Evolutionary conservation across 2,888 invertebrate species (phyloP).

Genomic region (Tanypteryx hageni): DNA sequence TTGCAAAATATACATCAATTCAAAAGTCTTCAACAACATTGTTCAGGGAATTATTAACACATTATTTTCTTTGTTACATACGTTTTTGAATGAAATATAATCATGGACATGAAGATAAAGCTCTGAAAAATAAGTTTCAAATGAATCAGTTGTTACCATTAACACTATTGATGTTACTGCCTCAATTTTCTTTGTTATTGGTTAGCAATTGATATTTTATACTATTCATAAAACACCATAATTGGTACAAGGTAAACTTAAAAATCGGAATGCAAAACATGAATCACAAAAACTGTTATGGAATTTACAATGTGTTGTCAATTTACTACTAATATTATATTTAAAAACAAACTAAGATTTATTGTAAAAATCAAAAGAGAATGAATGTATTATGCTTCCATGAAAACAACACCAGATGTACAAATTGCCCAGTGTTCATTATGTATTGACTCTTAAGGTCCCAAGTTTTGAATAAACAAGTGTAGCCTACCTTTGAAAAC

Average conservation of each 20-base stretch:
- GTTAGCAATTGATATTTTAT: conserved; percentile 28
- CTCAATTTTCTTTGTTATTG: conserved; percentile 44
- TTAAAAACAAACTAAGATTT: conserved; percentile 33
- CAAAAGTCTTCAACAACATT: conserved; percentile 39
- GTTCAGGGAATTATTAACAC: neutral
- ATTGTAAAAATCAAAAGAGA: conserved; percentile 23
- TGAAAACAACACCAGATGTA: conserved; percentile 36
- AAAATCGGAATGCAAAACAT: conserved; percentile 15
- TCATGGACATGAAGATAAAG: neutral
- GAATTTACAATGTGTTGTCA: conserved; percentile 46
- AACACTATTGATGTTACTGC: conserved; percentile 5
- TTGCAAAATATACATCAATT: neutral
- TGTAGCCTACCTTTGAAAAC: conserved; percentile 38
- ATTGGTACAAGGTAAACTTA: conserved; percentile 24
- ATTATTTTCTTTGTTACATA: conserved; percentile 41
- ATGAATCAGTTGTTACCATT: conserved; percentile 12
- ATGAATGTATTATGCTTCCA: neutral
- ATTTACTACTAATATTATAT: conserved; percentile 29
- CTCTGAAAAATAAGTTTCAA: conserved; percentile 37
- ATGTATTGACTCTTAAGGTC: conserved; percentile 36
- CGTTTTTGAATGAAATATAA: conserved; percentile 33
- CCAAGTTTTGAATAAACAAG: conserved; percentile 49
- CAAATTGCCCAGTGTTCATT: conserved; percentile 46
- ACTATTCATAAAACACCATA: conserved; percentile 25
- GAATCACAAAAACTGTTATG: conserved; percentile 28